Evolutionary conservation across 2,797 vertebrate species (phyloP).

Genomic region (Sebastes steindachneri): DNA sequence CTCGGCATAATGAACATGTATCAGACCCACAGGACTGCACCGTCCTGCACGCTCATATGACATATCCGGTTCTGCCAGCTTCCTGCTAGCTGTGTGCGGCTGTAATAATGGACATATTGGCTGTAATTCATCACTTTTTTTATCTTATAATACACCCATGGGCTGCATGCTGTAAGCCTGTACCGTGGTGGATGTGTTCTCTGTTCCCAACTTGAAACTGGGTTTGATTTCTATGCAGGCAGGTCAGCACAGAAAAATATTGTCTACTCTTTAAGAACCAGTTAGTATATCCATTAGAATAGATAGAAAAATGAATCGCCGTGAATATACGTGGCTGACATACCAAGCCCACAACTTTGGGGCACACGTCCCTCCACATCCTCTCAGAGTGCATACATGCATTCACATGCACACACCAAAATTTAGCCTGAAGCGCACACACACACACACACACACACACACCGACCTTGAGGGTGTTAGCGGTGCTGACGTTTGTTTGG

Average conservation of each 20-base stretch:
- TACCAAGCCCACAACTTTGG: background rate
- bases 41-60: no score
- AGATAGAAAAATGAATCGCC: background rate
- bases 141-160: no score
- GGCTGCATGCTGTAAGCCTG: no score
- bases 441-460: constrained; percentile 13
- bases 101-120: rapidly evolving
- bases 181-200: no score
- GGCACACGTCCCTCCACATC: background rate
- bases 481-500: constrained; percentile 74
- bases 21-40: no score
- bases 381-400: background rate
- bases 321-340: background rate
- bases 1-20: no score
- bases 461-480: constrained; percentile 75
- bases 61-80: no score
- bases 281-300: background rate
- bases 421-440: constrained; percentile 8
- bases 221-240: background rate
- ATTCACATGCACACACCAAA: background rate
- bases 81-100: no score
- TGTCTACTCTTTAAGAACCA: background rate
- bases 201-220: background rate
- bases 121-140: no score
- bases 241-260: background rate